A percentile compares a stretch with the other conserved stretches of the same genome.
These are phyloP conservation scores for Drosophila tsacasi DNA, from an alignment of 1,140 invertebrate species.

Conservation along the genomic window DNA sequence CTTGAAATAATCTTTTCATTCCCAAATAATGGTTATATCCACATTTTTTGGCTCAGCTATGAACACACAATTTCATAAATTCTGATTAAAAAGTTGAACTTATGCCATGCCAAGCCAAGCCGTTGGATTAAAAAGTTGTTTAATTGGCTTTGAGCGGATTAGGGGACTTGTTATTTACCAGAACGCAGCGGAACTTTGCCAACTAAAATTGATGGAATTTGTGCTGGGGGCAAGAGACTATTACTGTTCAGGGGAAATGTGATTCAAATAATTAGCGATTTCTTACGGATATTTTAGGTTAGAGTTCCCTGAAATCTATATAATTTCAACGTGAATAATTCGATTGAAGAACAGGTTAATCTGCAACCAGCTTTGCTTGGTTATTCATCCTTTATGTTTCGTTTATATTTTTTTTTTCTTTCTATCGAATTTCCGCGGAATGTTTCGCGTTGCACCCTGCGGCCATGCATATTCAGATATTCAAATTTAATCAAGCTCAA, in stretches of 20 bases:
- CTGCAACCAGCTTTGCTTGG: not conserved
- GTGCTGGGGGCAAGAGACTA: not conserved
- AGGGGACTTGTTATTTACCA: constrained; percentile 15
- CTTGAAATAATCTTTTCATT: not conserved
- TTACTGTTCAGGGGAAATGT: not conserved
- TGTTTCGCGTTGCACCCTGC: not conserved
- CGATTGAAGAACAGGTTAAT: not conserved
- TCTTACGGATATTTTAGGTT: not conserved
- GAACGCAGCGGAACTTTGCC: constrained; percentile 8
- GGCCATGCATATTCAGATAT: constrained; percentile 32
- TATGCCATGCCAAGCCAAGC: not conserved
- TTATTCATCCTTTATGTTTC: not conserved
- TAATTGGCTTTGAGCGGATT: constrained; percentile 11
- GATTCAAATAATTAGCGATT: not conserved
- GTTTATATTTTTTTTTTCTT: not conserved
- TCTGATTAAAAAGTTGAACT: constrained; percentile 12
- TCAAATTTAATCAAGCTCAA: constrained; percentile 44
- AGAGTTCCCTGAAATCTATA: not conserved
- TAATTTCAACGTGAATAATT: not conserved
- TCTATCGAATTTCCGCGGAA: not conserved
- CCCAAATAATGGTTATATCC: not conserved
- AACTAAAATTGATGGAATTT: constrained; percentile 13
- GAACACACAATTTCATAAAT: constrained; percentile 20
- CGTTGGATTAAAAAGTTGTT: constrained; percentile 18
- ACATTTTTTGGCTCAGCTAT: not conserved